Conservation (phyloP, 1,140 invertebrate genomes). For the Aphis gossypii region DNA sequence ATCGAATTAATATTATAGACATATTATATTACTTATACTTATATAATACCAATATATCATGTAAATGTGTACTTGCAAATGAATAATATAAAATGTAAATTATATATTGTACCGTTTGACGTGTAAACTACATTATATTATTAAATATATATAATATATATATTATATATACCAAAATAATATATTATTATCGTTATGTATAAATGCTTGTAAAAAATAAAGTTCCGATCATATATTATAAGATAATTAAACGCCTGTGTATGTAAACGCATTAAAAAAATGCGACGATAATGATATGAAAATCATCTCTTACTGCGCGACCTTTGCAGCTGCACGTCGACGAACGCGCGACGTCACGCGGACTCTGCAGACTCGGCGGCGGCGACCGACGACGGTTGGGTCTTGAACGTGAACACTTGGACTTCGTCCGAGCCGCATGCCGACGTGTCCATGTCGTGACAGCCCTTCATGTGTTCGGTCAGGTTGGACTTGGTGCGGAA, state of each 20-base stretch:
- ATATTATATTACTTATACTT: neutral
- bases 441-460: neutral
- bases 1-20: slow-evolving; percentile 37
- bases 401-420: slow-evolving; percentile 54
- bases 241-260: too few relatives aligned
- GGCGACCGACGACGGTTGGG: neutral
- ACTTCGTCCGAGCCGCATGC: slow-evolving; percentile 23
- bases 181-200: neutral
- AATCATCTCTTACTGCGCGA: neutral
- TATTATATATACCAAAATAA: neutral
- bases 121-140: slow-evolving; percentile 27
- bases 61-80: neutral
- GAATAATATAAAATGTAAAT: slow-evolving; percentile 32
- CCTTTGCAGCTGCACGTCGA: neutral
- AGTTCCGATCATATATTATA: neutral
- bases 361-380: neutral
- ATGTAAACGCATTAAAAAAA: neutral
- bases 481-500: slow-evolving; percentile 70
- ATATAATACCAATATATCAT: neutral
- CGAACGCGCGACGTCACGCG: neutral
- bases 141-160: neutral
- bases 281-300: neutral
- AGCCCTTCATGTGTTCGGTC: slow-evolving; percentile 60
- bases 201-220: neutral
- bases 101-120: slow-evolving; percentile 31